A percentile compares a stretch with the other conserved stretches of the same genome.
Conservation (phyloP, 2,797 vertebrate species). For the Hozukius guyotensis region DNA sequence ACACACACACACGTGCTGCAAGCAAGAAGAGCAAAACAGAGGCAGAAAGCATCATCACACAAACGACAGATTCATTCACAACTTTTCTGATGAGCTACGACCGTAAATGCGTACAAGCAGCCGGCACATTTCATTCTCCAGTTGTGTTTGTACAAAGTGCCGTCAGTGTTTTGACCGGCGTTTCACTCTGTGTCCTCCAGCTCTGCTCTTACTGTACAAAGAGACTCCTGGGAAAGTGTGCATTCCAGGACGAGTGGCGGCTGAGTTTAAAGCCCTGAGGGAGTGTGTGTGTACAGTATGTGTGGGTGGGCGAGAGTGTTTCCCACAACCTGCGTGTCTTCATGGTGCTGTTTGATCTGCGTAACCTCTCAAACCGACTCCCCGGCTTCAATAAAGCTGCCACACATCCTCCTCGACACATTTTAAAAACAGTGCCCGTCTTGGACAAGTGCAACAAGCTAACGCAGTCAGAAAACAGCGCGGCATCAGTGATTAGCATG, state of each 20-base stretch:
- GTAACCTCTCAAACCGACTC: conserved; percentile 9
- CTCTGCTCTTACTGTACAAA: conserved; percentile 1
- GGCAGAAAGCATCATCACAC: not conserved
- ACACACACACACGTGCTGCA: not conserved
- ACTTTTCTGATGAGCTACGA: not conserved
- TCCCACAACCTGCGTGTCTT: conserved; percentile 19
- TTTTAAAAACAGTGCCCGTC: conserved; percentile 20
- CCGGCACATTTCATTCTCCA: not conserved
- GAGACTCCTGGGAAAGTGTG: not conserved
- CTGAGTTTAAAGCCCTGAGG: conserved; percentile 19
- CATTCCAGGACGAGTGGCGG: conserved; percentile 1
- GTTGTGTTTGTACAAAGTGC: not conserved
- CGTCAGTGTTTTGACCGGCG: not conserved
- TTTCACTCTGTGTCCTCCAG: not conserved
- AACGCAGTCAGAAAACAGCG: conserved; percentile 16
- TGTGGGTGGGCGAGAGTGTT: not conserved
- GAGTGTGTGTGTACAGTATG: not conserved
- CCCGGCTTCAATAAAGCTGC: conserved; percentile 16
- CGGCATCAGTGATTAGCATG: conserved; percentile 61
- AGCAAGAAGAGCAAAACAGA: conserved; percentile 27
- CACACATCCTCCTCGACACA: not conserved
- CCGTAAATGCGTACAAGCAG: not conserved
- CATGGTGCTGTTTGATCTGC: conserved; percentile 29
- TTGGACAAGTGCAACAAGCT: conserved; percentile 6
- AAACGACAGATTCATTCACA: conserved; percentile 1